Conservation (phyloP, 2,888 invertebrate species). For the Azorinus chamasolen region DNA sequence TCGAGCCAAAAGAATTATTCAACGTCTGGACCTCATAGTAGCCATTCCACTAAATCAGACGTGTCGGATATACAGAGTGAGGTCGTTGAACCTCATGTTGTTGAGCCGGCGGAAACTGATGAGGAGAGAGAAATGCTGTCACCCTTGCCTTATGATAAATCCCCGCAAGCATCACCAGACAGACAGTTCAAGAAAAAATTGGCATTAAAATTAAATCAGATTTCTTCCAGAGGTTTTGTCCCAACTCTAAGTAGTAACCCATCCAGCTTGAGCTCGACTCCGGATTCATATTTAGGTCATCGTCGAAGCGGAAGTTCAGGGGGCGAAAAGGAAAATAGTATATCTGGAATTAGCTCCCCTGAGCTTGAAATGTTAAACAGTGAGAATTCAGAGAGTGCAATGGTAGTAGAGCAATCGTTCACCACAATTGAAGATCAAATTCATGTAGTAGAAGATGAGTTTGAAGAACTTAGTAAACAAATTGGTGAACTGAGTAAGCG, state of each 20-base stretch:
- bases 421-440: conserved; percentile 74
- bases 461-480: conserved; percentile 76
- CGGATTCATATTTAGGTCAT: conserved; percentile 59
- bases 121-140: conserved; percentile 65
- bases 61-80: conserved; percentile 59
- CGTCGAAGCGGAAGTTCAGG: conserved; percentile 64
- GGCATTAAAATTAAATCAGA: conserved; percentile 74
- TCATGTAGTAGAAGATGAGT: conserved; percentile 78
- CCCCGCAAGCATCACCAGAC: conserved; percentile 65
- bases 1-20: conserved; percentile 21
- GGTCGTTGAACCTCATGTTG: conserved; percentile 27
- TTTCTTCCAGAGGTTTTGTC: conserved; percentile 17
- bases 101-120: conserved; percentile 47
- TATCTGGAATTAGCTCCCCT: conserved; percentile 63
- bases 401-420: conserved; percentile 68
- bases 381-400: conserved; percentile 56
- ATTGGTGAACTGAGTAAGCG: conserved; percentile 71
- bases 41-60: conserved; percentile 59
- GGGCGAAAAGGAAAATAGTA: conserved; percentile 68
- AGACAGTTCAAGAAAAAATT: conserved; percentile 71
- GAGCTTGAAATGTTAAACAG: conserved; percentile 69
- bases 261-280: conserved; percentile 66
- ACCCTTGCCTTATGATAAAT: conserved; percentile 57
- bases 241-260: conserved; percentile 32
- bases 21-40: conserved; percentile 32